phyloP scores from a whole-genome alignment of 2,888 invertebrate genomes.

The Ochropacha duplaris region DNA sequence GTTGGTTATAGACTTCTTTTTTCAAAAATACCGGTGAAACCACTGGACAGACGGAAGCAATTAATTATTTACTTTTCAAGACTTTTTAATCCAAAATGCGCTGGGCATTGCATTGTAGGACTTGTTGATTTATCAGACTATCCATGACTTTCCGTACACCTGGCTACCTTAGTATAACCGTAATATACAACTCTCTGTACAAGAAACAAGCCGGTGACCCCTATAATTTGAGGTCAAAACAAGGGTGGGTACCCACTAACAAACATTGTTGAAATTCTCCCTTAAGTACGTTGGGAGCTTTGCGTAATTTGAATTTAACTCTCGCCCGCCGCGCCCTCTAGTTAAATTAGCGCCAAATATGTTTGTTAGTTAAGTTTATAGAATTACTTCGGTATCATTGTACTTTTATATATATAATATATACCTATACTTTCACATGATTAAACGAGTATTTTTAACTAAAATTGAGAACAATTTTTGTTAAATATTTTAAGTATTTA shows the following conservation, averaged over 20 bases:
- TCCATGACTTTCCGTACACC: neutral
- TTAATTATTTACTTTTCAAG: too few relatives aligned
- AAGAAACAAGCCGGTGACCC: conserved; percentile 2
- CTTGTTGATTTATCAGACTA: neutral
- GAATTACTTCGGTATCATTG: neutral
- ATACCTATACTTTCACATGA: too few relatives aligned
- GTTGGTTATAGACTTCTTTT: too few relatives aligned
- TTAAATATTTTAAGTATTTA: too few relatives aligned
- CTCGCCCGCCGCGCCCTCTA: neutral
- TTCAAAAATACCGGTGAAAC: too few relatives aligned
- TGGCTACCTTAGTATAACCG: neutral
- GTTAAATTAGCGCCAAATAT: conserved; percentile 5
- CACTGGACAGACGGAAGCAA: too few relatives aligned
- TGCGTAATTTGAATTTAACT: conserved; percentile 5
- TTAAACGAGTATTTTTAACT: too few relatives aligned
- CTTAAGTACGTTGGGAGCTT: conserved; percentile 4
- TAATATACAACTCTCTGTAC: neutral
- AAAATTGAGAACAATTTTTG: too few relatives aligned
- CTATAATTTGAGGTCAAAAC: conserved; percentile 11
- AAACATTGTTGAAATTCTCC: conserved; percentile 8
- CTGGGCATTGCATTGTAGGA: neutral
- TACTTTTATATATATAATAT: too few relatives aligned
- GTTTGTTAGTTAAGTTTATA: conserved; percentile 5
- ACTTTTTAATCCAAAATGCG: too few relatives aligned
- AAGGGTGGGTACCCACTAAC: conserved; percentile 3